phyloP scores from a whole-genome alignment of 1,140 invertebrate genomes.

The Drosophila nebulosa region DNA sequence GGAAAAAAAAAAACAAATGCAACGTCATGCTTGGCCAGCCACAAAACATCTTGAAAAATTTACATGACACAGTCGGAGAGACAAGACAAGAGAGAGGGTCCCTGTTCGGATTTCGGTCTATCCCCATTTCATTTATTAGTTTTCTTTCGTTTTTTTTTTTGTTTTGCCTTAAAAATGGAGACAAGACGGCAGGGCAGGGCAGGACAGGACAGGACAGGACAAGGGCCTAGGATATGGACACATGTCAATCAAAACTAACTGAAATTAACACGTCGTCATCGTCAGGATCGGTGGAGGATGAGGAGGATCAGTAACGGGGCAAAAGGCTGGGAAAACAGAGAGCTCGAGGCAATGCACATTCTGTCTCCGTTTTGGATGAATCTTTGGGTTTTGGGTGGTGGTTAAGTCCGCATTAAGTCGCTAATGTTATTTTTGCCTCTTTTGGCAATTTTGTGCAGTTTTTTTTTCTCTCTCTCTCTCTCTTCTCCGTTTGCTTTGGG shows the following conservation, averaged over 20 bases:
- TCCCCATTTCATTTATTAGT: slow-evolving; percentile 4
- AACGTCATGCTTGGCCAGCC: slow-evolving; percentile 54
- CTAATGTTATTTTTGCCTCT: slow-evolving; percentile 51
- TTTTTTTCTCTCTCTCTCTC: background rate
- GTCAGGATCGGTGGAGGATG: slow-evolving; percentile 1
- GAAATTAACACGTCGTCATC: slow-evolving; percentile 71
- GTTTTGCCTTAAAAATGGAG: background rate
- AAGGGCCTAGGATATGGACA: too few species aligned
- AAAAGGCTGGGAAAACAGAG: slow-evolving; percentile 5
- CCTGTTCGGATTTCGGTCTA: background rate
- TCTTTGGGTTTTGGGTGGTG: slow-evolving; percentile 6
- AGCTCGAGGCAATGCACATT: slow-evolving; percentile 30
- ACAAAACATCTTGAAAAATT: slow-evolving; percentile 50
- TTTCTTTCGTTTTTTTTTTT: slow-evolving; percentile 25
- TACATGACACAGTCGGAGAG: slow-evolving; percentile 45
- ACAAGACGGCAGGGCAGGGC: background rate
- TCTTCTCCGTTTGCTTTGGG: slow-evolving; percentile 1
- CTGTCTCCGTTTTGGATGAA: background rate
- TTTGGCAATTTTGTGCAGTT: slow-evolving; percentile 16
- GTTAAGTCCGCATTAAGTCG: slow-evolving; percentile 57
- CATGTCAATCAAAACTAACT: slow-evolving; percentile 65
- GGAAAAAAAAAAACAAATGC: slow-evolving; percentile 40
- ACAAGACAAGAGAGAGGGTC: too few species aligned
- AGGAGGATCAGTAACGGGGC: background rate
- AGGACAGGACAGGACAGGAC: slow-evolving; percentile 10